Base-by-base conservation (phyloP, 2,113 vertebrate genomes). In the Mus pahari region DNA sequence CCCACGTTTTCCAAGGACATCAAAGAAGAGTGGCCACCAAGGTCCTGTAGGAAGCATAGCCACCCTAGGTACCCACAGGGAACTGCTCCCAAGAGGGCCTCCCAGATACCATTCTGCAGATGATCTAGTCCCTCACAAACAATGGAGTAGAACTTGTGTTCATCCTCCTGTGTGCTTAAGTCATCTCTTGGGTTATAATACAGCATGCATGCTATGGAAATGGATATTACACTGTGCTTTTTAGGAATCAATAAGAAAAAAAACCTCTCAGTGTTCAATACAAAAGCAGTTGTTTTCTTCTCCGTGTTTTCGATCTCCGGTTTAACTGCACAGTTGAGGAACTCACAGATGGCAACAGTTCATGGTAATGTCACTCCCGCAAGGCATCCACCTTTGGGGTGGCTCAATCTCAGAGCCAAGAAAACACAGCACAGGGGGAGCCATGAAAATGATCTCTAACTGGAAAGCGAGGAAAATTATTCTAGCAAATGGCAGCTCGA, bases 401-500 rank as follows among this genome's bases (percentile, higher is more conserved):
- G 58, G 50, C 70, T 74, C 48, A 12, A 20, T n/a, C 60, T 48
- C 91, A 66, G 24, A 93, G 75, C 60, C 17, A 22, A 62, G 88
- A 60, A 94, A 90, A 93, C 92, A 90, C 48, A n/a, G 78, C 55
- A 53, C 75, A 26, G 31, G 22, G 22, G 48, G 13, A 90, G 71
- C 60, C 71, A 8, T 3, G 26, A 60, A n/a, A 90, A 90, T 11
- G 39, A 77, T 73, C 74, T 60, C 84, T 53, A 50, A 10, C 58
- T 50, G 24, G 86, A n/a, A 9, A 62, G 42, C 60, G 58, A 75
- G 82, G 62, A 78, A n/a, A 74, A 26, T 33, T 39, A 12, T 39
- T 50, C 58, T 68, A 81, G 55, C 70, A 33, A 88, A 75, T 1
- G 74, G 28, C 71, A 48, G 50, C 39, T 4, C 1, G 31, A 64